A percentile compares a stretch with the other conserved stretches of the same genome.
These are phyloP conservation scores for Cylas formicarius DNA, from an alignment of 1,140 invertebrate genomes.

Conservation along the genomic window DNA sequence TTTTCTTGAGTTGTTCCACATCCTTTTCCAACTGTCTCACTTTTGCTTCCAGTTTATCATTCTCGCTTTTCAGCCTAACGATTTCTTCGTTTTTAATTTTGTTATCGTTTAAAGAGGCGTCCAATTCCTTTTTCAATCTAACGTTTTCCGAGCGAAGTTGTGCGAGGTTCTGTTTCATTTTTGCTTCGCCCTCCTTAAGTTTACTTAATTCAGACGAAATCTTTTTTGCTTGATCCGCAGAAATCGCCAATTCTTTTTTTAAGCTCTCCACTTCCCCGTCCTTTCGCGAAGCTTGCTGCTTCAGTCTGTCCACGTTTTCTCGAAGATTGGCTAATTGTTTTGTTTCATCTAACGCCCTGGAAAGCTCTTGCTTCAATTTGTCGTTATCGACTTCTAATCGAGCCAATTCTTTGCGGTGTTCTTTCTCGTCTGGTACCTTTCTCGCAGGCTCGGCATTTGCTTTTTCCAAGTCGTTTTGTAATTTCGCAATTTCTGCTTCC, in stretches of 20 bases:
- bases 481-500: conserved; percentile 17
- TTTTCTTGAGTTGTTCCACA: conserved; percentile 13
- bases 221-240: no score
- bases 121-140: conserved; percentile 18
- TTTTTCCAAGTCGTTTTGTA: conserved; percentile 17
- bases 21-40: conserved; percentile 16
- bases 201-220: no score
- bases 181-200: conserved; percentile 8
- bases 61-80: conserved; percentile 14
- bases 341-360: conserved; percentile 12
- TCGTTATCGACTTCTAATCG: conserved; percentile 14
- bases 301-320: conserved; percentile 14
- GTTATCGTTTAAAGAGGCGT: conserved; percentile 15
- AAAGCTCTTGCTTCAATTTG: conserved; percentile 21
- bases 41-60: conserved; percentile 17
- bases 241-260: conserved; percentile 7
- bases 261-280: conserved; percentile 7
- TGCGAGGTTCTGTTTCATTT: conserved; percentile 16
- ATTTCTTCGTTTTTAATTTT: conserved; percentile 13
- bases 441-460: conserved; percentile 2
- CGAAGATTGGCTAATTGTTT: not conserved
- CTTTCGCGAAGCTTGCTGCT: conserved; percentile 2
- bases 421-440: not conserved
- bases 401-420: conserved; percentile 11
- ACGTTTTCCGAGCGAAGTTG: conserved; percentile 18